These are phyloP conservation scores for Himalopsyche kuldschensis DNA, from an alignment of 2,888 invertebrate species.

Conservation along the genomic window DNA sequence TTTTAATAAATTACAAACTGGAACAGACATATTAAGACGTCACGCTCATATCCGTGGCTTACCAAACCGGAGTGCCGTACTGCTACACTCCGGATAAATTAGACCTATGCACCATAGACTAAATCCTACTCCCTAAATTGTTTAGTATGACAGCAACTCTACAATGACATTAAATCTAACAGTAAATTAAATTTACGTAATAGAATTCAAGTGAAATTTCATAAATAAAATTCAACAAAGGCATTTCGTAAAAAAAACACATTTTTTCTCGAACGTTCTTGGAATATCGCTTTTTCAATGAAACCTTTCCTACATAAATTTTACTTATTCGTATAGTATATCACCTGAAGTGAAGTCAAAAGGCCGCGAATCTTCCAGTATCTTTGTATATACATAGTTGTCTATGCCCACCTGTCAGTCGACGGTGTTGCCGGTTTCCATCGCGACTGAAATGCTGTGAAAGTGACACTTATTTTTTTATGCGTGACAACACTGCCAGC, in stretches of 20 bases:
- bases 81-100: too few species aligned
- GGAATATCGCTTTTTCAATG: neutral
- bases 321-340: neutral
- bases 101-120: too few species aligned
- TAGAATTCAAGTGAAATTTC: too few species aligned
- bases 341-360: neutral
- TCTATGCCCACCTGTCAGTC: neutral
- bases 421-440: constrained; percentile 17
- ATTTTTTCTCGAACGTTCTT: neutral
- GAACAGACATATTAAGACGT: too few species aligned
- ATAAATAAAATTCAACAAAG: neutral
- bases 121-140: too few species aligned
- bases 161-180: too few species aligned
- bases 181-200: too few species aligned
- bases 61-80: too few species aligned
- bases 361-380: neutral
- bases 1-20: too few species aligned
- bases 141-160: too few species aligned
- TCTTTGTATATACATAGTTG: neutral
- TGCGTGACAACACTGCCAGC: constrained; percentile 17
- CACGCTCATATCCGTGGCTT: too few species aligned
- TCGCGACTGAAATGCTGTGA: neutral
- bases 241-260: neutral
- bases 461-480: constrained; percentile 28
- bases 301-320: neutral